A percentile compares a stretch with the other conserved stretches of the same genome.
Conservation (phyloP, 2,888 invertebrate genomes). For the Eretmocerus hayati region DNA sequence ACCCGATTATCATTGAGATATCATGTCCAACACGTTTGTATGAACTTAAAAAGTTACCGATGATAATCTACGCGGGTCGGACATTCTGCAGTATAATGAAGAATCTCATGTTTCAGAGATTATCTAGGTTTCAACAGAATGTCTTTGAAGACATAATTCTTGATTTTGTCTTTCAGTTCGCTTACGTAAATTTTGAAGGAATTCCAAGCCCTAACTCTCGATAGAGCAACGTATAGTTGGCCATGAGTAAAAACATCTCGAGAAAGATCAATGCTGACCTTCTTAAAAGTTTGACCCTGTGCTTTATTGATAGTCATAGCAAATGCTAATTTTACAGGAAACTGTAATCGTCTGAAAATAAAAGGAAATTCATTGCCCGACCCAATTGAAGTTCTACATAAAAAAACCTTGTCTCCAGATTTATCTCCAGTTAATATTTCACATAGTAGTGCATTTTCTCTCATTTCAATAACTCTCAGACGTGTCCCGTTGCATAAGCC, state of each 20-base stretch:
- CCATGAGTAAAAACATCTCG: no score
- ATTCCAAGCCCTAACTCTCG: conserved; percentile 20
- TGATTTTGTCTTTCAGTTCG: conserved; percentile 2
- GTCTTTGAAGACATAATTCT: conserved; percentile 15
- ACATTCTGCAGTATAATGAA: no score
- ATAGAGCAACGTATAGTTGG: conserved; percentile 24
- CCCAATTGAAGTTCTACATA: conserved; percentile 13
- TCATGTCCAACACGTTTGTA: no score
- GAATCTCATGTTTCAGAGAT: no score
- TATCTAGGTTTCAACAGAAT: no score
- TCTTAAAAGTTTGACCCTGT: no score
- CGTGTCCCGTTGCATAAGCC: conserved; percentile 14
- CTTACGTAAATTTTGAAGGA: conserved; percentile 15
- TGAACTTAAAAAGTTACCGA: conserved; percentile 15
- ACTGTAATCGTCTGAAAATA: neutral
- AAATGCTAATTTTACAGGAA: no score
- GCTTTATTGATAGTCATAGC: no score
- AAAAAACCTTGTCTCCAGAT: conserved; percentile 12
- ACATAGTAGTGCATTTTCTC: conserved; percentile 7
- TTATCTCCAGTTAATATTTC: conserved; percentile 17
- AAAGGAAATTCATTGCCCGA: conserved; percentile 4
- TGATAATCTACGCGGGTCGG: no score
- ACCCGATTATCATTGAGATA: no score
- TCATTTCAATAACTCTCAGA: conserved; percentile 9
- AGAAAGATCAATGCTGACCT: neutral